These are phyloP conservation scores for Delia radicum DNA, from an alignment of 1,140 invertebrate genomes.

Conservation along the genomic window DNA sequence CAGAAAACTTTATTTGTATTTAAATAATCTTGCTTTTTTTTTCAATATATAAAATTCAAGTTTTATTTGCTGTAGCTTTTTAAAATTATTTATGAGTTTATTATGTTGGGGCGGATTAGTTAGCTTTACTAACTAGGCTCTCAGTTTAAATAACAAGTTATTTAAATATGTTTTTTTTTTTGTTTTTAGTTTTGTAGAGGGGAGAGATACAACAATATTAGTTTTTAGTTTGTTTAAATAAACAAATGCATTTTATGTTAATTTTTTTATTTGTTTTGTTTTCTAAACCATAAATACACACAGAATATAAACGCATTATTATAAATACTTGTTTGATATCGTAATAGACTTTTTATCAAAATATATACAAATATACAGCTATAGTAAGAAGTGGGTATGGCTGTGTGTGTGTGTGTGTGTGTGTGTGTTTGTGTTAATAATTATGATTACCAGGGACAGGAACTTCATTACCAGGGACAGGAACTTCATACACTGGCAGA, in stretches of 20 bases:
- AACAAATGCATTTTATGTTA: conserved; percentile 9
- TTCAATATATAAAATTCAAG: background rate
- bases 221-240: background rate
- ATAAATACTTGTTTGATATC: too few relatives aligned
- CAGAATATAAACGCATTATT: background rate
- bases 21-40: background rate
- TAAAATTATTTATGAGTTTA: background rate
- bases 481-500: too few relatives aligned
- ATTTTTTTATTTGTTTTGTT: background rate
- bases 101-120: conserved; percentile 44
- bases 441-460: too few relatives aligned
- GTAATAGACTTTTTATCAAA: too few relatives aligned
- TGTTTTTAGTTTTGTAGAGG: background rate
- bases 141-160: conserved; percentile 36
- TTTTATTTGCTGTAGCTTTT: background rate
- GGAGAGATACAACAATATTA: background rate
- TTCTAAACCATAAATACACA: background rate
- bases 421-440: too few relatives aligned
- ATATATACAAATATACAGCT: too few relatives aligned
- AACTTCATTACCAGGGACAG: too few relatives aligned
- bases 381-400: too few relatives aligned
- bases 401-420: too few relatives aligned
- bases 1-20: background rate
- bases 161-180: conserved; percentile 2
- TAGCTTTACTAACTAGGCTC: conserved; percentile 48